Base-by-base conservation (phyloP, 2,797 vertebrate genomes). In the Cirrhinus molitorella region DNA sequence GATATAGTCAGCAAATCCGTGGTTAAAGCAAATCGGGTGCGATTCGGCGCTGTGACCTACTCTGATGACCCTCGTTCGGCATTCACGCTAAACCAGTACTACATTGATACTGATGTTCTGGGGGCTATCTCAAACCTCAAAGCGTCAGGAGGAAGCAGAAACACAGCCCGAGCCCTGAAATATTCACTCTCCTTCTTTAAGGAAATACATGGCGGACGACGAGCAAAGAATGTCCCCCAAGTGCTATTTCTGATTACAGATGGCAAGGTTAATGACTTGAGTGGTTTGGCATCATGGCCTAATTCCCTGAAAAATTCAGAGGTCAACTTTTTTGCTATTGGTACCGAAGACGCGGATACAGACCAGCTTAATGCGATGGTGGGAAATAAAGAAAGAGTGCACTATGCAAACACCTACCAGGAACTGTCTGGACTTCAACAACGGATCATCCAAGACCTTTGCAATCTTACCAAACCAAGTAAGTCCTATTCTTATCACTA, bases 181-280 rank as follows among this genome's bases (percentile, higher is more conserved):
- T 95, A 92, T 80, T 68, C 94, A 0, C 84, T 93, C 9, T 63
- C 89, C 13, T 94, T 85, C 87, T 96, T 96, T 79, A 47, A 67
- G 0, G 13, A 31, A 0, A 17, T 21, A 4, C n/a, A 95, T 0
- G 94, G 95, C 1, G 94, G 96, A 1, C 89, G 94, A 11, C 87
- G 83, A 0, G 83, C 83, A 0, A 37, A 78, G 16, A 34, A 89
- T 0, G 86, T 95, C 40, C 89, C 94, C 9, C 93, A 94, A 88
- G 92, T 96, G 57, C 89, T 96, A 45, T 89, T 96, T 89, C 92
- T 96, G 63, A 95, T 97, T 87, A 96, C 95, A 4, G 95, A 96
- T 7, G 95, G 95, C 0, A 90, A 91, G 0, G 93, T 95, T 0
- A 93, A 91, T 0, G 94, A 96, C 76, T 55, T 0, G 0, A 0